Percentiles rank a stretch among this genome's conserved stretches.
phyloP scores from a whole-genome alignment of 2,888 invertebrate species.

The Thecophora atra region DNA sequence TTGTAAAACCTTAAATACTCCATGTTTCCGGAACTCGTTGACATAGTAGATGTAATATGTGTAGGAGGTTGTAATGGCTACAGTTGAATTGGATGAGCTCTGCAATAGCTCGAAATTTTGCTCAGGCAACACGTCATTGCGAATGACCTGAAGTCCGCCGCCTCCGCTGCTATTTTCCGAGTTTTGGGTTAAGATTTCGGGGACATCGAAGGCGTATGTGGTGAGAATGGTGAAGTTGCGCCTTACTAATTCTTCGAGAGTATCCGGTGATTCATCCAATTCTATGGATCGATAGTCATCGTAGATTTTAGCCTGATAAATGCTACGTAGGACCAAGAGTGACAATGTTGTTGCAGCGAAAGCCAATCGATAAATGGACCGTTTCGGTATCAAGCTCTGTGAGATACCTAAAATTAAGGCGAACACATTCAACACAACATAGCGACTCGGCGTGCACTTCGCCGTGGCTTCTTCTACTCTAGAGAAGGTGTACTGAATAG shows the following conservation, averaged over 20 bases:
- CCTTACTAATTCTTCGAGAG: not conserved
- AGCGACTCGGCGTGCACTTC: not conserved
- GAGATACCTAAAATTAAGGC: slow-evolving; percentile 6
- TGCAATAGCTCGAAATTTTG: slow-evolving; percentile 3
- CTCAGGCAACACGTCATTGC: not conserved
- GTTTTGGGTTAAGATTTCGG: slow-evolving; percentile 1
- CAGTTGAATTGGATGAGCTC: not conserved
- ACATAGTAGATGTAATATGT: slow-evolving; percentile 4
- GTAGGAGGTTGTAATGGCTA: not conserved
- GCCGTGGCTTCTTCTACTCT: not conserved
- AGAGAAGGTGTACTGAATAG: not conserved
- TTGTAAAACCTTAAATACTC: not conserved
- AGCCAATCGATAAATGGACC: not conserved
- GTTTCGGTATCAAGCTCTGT: not conserved
- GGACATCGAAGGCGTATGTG: slow-evolving; percentile 8
- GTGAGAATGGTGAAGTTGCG: slow-evolving; percentile 5
- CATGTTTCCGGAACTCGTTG: not conserved
- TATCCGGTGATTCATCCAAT: not conserved
- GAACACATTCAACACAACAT: not conserved
- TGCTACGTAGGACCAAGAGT: slow-evolving; percentile 12
- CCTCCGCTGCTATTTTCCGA: not conserved
- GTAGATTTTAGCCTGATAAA: slow-evolving; percentile 19
- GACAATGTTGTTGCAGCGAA: slow-evolving; percentile 2
- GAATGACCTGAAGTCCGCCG: slow-evolving; percentile 3
- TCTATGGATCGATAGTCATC: not conserved